Conservation (phyloP, 2,797 vertebrate genomes). For the Mus spretus region DNA sequence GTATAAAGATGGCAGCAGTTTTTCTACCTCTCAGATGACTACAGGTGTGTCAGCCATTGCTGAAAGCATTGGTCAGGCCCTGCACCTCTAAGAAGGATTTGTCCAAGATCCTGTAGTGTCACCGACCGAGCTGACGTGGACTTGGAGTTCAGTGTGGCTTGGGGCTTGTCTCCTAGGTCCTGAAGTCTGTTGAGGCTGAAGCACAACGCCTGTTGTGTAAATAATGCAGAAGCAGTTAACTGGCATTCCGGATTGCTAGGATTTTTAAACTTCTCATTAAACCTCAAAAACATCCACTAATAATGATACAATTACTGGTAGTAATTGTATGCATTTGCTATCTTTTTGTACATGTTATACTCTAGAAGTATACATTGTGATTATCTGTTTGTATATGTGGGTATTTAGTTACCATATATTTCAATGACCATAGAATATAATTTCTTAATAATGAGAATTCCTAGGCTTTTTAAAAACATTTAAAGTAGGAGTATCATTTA, state of each 20-base stretch:
- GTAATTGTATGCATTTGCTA: slow-evolving; percentile 47
- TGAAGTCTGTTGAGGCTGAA: slow-evolving; percentile 7
- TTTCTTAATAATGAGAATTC: slow-evolving; percentile 20
- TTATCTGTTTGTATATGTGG: slow-evolving; percentile 37
- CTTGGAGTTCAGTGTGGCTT: slow-evolving; percentile 36
- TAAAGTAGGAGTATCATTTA: slow-evolving; percentile 9
- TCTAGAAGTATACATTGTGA: background rate
- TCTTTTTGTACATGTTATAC: background rate
- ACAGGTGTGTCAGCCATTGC: background rate
- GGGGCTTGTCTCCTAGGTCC: slow-evolving; percentile 32
- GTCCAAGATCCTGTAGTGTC: background rate
- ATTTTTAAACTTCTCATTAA: slow-evolving; percentile 65
- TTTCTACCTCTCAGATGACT: background rate
- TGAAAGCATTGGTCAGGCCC: background rate
- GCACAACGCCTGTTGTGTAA: slow-evolving; percentile 5
- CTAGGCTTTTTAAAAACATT: slow-evolving; percentile 52
- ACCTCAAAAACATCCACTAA: slow-evolving; percentile 23
- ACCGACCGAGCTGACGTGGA: background rate
- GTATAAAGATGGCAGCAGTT: background rate
- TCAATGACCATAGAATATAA: slow-evolving; percentile 39
- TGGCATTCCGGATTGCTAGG: slow-evolving; percentile 45
- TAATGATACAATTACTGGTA: slow-evolving; percentile 6
- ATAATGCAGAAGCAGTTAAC: slow-evolving; percentile 28
- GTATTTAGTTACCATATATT: slow-evolving; percentile 39
- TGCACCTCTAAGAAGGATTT: slow-evolving; percentile 9